A percentile compares a stretch with the other conserved stretches of the same genome.
phyloP scores from a whole-genome alignment of 2,113 vertebrate genomes.

The Aramus guarauna region DNA sequence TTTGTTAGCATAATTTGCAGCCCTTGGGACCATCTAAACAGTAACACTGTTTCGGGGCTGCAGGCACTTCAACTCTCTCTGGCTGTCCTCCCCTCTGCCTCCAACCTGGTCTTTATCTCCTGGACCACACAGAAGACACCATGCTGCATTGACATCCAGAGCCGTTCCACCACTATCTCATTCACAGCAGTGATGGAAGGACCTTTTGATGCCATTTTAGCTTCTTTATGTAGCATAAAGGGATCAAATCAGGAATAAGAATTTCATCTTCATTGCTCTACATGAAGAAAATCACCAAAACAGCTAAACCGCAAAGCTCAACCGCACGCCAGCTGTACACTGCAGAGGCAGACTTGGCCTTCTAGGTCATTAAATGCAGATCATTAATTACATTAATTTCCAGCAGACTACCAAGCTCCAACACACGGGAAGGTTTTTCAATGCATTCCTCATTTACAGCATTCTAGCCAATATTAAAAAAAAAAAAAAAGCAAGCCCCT shows the following conservation, averaged over 20 bases:
- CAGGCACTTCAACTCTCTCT: neutral
- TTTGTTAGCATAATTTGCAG: neutral
- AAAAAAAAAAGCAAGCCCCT: neutral
- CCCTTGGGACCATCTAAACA: neutral
- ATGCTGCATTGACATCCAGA: neutral
- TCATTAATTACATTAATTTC: neutral
- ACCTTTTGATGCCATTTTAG: neutral
- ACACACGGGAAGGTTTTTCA: neutral
- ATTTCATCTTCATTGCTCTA: neutral
- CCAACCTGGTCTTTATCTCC: neutral
- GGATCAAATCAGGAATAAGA: neutral
- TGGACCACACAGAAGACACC: rapidly evolving
- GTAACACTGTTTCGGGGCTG: neutral
- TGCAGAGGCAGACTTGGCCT: neutral
- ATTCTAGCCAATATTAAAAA: neutral
- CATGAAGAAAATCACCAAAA: neutral
- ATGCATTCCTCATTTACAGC: neutral
- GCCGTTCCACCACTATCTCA: rapidly evolving
- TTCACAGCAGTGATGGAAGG: neutral
- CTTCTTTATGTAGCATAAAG: neutral
- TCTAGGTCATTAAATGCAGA: neutral
- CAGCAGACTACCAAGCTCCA: neutral
- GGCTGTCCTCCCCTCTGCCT: neutral
- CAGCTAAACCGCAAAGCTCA: neutral
- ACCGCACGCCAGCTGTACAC: rapidly evolving